Evolutionary conservation across 1,140 invertebrate genomes (phyloP).

Genomic region (Prorops nasuta): DNA sequence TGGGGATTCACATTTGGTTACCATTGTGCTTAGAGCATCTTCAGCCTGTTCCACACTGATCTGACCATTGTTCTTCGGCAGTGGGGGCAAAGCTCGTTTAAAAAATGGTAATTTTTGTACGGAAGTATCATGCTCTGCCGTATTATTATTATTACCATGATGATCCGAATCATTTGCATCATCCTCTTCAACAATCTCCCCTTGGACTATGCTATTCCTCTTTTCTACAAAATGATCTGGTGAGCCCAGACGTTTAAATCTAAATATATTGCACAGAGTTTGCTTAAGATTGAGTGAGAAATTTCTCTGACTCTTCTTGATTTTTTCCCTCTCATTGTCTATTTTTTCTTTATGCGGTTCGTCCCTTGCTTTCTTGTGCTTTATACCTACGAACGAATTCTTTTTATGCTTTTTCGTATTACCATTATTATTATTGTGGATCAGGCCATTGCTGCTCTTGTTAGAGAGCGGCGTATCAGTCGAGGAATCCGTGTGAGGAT

Average conservation of each 20-base stretch:
- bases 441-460: conserved; percentile 49
- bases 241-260: conserved; percentile 64
- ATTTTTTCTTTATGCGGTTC: conserved; percentile 48
- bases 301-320: conserved; percentile 63
- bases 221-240: conserved; percentile 52
- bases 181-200: conserved; percentile 56
- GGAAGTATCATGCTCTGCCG: conserved; percentile 34
- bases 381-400: conserved; percentile 62
- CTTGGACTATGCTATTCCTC: conserved; percentile 52
- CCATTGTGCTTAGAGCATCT: conserved; percentile 40
- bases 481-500: conserved; percentile 50
- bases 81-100: conserved; percentile 75
- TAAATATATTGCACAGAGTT: conserved; percentile 81
- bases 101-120: conserved; percentile 58
- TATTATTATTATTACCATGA: conserved; percentile 46
- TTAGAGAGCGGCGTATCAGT: conserved; percentile 52
- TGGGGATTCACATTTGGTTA: conserved; percentile 45
- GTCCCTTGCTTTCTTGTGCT: conserved; percentile 69
- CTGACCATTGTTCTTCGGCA: conserved; percentile 63
- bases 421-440: conserved; percentile 55
- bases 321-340: conserved; percentile 57
- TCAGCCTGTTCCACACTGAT: conserved; percentile 40
- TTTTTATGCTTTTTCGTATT: conserved; percentile 61
- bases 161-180: conserved; percentile 47
- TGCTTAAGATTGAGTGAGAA: conserved; percentile 77